Evolutionary conservation across 1,140 invertebrate genomes (phyloP), one percentile per base, ranked within the genome.

Genomic region (Aphidius gifuensis): DNA sequence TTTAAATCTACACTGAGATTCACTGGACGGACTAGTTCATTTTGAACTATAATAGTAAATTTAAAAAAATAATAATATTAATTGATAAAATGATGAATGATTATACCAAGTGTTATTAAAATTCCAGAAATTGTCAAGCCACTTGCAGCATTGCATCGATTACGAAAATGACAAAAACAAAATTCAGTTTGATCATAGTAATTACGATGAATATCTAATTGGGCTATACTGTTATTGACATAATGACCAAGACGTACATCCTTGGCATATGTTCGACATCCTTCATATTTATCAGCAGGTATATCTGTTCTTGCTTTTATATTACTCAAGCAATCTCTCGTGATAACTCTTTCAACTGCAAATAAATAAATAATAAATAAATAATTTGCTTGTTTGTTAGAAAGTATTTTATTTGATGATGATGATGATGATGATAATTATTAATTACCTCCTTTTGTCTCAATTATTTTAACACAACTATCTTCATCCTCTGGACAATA

Each of bases 151-250:
- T 96, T 96, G 77, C 94, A 96, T 69, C 92, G 85, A 71, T 96
- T 88, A 75, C 95, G 92, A 64, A 95, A 89, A 71, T 92, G 93
- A 74, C 94, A 96, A 70, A 96, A 94, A 74, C 94, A 96, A 85
- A 90, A 96, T 16, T 87, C 90, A 21, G 90, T 90, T 67, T 92
- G 85, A 69, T 92, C 90, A 72, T 90, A 96, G 79, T 91, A 87
- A 71, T 92, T 83, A 66, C 92, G 88, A 75, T 90, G 90, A 50
- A 94, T 86, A 76, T 96, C 93, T 48, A 93, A 80, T 76, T 96
- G 91, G 69, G 89, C 87, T 47, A 96, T 92, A 4, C 86, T 85
- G 75, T 94, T 93, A 73, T 94, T 93, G 1, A 94, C 92, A 78
- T 94, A 96, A 74, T 95, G 87, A 6, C 86, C 92, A 45, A 96